Evolutionary conservation across 1,140 invertebrate species (phyloP), one percentile per base, ranked within the genome.

Genomic region (Drosophila elegans): DNA sequence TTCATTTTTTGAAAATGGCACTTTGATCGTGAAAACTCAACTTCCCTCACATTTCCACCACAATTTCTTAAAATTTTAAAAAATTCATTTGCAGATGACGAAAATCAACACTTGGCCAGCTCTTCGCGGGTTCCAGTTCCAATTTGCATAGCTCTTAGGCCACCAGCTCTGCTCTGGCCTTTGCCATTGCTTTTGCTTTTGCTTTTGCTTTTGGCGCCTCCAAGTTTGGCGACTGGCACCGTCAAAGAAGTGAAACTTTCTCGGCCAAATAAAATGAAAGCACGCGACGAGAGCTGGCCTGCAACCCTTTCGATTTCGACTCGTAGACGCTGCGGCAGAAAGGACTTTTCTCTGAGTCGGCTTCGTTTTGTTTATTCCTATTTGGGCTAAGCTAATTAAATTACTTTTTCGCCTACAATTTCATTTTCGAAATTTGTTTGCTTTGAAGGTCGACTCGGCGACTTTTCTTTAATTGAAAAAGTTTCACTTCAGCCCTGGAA

Each of bases 71-170:
- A 2, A 9, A 44, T 12, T 32, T 48, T 60, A 12, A 38, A 73
- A 81, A 81, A 80, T 61, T 81, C 64, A 86, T 67, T 71, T 61
- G 38, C 55, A 57, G 55, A 67, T 64, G 36, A 25, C 62, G 69
- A 64, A 72, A 88, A 74, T 71, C 54, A 75, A 88, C 82, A 75
- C 83, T 83, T 83, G 79, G 68, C 66, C 77, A 48, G 59, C 10
- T 52, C 10, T 36, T 49, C 39, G 2, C 54, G 11, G 55, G 16
- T 61, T 52, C 61, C 52, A 54, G 38, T 52, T 59, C 42, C 79
- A 83, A 86, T 86, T 88, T 88, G 82, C 79, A 88, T 88, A 79
- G 82, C 83, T 76, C 79, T 88, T 88, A 82, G 83, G 61, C 59
- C 38, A 59, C 42, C 48, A 63, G 44, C 73, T 68, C 66, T 25